Percentiles rank a stretch among this genome's conserved stretches.
Evolutionary conservation across 2,797 vertebrate genomes (phyloP).

Genomic region (Gymnopithys bicolor): DNA sequence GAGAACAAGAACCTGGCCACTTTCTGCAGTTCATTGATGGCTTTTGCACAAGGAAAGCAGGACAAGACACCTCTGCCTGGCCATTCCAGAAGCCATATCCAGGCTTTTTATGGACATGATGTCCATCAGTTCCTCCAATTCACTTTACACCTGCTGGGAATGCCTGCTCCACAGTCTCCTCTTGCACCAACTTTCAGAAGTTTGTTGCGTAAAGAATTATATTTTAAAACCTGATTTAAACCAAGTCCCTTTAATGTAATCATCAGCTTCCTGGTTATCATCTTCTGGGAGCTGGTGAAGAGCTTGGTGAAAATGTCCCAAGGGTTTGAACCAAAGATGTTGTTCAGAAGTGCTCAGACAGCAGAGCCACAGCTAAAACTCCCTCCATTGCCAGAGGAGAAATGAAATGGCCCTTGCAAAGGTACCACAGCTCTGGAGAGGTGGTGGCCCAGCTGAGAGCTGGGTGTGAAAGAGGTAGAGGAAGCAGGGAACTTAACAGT

Average conservation of each 20-base stretch:
- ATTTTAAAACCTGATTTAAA: background rate
- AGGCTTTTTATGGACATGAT: background rate
- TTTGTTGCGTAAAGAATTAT: background rate
- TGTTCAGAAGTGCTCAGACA: background rate
- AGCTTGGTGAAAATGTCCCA: background rate
- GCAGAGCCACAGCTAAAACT: background rate
- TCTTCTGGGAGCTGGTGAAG: background rate
- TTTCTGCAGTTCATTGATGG: background rate
- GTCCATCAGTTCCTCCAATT: background rate
- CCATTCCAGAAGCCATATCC: background rate
- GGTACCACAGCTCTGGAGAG: background rate
- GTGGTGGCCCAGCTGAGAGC: background rate
- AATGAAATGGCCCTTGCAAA: background rate
- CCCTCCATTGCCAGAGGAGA: background rate
- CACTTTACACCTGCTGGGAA: background rate
- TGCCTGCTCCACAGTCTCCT: background rate
- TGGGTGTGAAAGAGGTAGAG: background rate
- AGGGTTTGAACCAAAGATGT: background rate
- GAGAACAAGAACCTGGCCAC: background rate
- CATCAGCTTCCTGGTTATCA: background rate
- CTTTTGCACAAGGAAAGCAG: background rate
- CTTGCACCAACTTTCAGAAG: background rate
- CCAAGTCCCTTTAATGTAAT: background rate
- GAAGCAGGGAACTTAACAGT: background rate
- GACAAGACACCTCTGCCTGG: background rate